Evolutionary conservation across 2,113 vertebrate genomes (phyloP).

Genomic region (Amblyopsis rosae): DNA sequence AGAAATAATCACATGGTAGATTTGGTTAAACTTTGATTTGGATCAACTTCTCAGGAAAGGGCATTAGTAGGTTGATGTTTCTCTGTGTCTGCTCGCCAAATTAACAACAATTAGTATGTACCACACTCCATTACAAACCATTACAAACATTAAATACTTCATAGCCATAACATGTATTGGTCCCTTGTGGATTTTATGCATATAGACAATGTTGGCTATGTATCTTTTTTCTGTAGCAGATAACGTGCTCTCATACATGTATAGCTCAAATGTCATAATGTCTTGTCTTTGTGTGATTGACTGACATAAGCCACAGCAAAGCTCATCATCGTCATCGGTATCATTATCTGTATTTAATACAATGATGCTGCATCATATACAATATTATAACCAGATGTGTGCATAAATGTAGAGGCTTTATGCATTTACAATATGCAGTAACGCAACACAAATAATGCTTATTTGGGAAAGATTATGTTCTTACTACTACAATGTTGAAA

Average conservation of each 20-base stretch:
- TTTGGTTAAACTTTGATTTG: conserved; percentile 38
- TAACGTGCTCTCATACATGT: neutral
- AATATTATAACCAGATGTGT: conserved; percentile 25
- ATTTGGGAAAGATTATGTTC: conserved; percentile 57
- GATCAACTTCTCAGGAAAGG: conserved; percentile 75
- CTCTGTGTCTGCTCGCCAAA: conserved; percentile 40
- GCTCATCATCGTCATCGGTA: conserved; percentile 20
- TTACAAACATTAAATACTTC: conserved; percentile 23
- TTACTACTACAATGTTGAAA: conserved; percentile 55
- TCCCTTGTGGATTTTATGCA: conserved; percentile 36
- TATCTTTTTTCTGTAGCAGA: conserved; percentile 5
- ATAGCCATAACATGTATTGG: conserved; percentile 28
- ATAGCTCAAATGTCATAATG: neutral
- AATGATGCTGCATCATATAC: conserved; percentile 24
- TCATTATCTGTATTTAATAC: conserved; percentile 4
- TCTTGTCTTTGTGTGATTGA: neutral
- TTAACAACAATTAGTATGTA: conserved; percentile 18
- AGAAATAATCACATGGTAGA: conserved; percentile 23
- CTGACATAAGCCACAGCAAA: conserved; percentile 24
- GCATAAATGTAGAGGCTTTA: conserved; percentile 36
- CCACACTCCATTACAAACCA: conserved; percentile 28
- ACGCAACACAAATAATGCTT: conserved; percentile 30
- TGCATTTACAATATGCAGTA: conserved; percentile 59
- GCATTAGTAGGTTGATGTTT: conserved; percentile 46
- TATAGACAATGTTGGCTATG: conserved; percentile 24